phyloP scores from a whole-genome alignment of 1,140 invertebrate genomes.

The Drosophila subpulchrella region DNA sequence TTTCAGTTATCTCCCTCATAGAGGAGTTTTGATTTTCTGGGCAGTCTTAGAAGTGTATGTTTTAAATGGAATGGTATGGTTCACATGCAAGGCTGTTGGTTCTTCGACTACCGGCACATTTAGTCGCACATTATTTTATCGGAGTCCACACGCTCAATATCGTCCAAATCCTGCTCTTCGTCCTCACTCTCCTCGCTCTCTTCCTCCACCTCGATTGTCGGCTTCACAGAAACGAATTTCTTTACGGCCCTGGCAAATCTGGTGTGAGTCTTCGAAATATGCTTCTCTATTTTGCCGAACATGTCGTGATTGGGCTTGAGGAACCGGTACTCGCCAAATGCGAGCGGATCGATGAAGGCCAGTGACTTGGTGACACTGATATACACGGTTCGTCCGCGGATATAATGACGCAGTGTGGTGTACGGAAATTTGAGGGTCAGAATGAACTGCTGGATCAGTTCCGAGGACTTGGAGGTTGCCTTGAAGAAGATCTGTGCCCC shows the following conservation, averaged over 20 bases:
- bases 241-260: neutral
- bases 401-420: neutral
- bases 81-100: too few species aligned
- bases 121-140: neutral
- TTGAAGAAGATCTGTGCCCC: conserved; percentile 11
- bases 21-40: too few species aligned
- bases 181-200: neutral
- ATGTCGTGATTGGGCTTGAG: conserved; percentile 48
- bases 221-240: too few species aligned
- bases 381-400: conserved; percentile 47
- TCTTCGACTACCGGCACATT: too few species aligned
- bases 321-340: conserved; percentile 38
- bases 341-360: conserved; percentile 25
- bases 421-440: conserved; percentile 9
- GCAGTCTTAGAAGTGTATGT: too few species aligned
- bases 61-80: too few species aligned
- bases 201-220: too few species aligned
- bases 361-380: conserved; percentile 33
- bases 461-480: neutral
- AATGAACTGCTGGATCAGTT: conserved; percentile 26
- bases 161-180: neutral
- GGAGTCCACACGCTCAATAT: neutral
- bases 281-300: conserved; percentile 11
- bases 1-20: too few species aligned
- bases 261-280: too few species aligned